Base-by-base conservation (phyloP, 2,888 invertebrate genomes). In the Protonemura montana region DNA sequence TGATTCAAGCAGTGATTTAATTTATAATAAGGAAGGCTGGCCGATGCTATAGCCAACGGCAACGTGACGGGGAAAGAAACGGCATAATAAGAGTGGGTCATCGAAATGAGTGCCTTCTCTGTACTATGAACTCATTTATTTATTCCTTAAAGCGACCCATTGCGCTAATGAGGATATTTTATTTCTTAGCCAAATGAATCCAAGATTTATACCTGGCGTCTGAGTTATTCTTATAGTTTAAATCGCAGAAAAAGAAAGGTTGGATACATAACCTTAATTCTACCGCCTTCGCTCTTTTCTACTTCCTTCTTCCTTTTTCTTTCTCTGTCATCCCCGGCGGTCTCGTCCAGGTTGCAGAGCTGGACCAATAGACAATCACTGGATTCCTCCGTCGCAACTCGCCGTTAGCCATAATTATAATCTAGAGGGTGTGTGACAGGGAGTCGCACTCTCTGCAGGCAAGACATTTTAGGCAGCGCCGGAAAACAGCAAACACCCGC, bases 1-100 rank as follows among this genome's bases (percentile, higher is more conserved):
- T 59, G 59, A 59, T 59, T 59, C 59, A 21, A 59, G 59, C 59
- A 59, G 59, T 59, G 59, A 59, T 59, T 59, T 59, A 59, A 59
- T 59, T 59, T 59, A 59, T 59, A 59, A 59, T 59, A 59, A 59
- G 59, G 59, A 59, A 2, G 16, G 59, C 59, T 21, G 59, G n/a
- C n/a, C n/a, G n/a, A n/a, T n/a, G n/a, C n/a, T n/a, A n/a, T 13
- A 59, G 59, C 59, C 1, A 21, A 2, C 16, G 59, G 21, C 59
- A 59, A 59, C 59, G 59, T 59, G 59, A 10, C 21, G 21, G 7
- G 59, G 59, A 59, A 59, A 59, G 59, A 59, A 59, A 59, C 1
- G 59, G 59, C 59, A 59, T 35, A 35, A 10, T 59, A 59, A 59
- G 59, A 59, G 59, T 59, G 21, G 59, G 59, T 59, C 59, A 59